Evolutionary conservation across 2,888 invertebrate genomes (phyloP).

Genomic region (Thysanoteuthis rhombus): DNA sequence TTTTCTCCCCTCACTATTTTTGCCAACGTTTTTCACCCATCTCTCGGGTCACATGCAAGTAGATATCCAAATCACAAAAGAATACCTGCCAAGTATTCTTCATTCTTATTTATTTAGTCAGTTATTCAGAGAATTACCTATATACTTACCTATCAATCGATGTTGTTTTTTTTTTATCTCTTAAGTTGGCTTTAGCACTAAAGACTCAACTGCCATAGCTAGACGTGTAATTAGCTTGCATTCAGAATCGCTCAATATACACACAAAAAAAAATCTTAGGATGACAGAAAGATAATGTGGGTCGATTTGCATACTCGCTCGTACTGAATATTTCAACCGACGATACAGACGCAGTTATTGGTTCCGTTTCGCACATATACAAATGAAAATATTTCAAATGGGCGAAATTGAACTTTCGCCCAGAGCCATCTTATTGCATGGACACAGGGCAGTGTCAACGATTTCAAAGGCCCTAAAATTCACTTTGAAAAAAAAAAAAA

Average conservation of each 20-base stretch:
- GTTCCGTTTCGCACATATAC: too few relatives aligned
- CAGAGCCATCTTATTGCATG: too few relatives aligned
- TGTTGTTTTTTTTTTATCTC: not conserved
- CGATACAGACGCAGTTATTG: not conserved
- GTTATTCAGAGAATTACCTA: not conserved
- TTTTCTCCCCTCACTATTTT: too few relatives aligned
- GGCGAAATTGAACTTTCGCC: too few relatives aligned
- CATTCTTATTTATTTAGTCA: not conserved
- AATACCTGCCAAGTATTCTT: not conserved
- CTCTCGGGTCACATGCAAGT: not conserved
- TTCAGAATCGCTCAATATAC: not conserved
- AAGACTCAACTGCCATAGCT: not conserved
- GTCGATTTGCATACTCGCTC: not conserved
- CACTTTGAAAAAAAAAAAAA: too few relatives aligned
- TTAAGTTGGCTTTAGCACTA: not conserved
- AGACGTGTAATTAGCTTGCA: not conserved
- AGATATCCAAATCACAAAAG: not conserved
- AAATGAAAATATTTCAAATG: too few relatives aligned
- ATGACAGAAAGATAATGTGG: conserved; percentile 1
- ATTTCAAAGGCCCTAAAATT: too few relatives aligned
- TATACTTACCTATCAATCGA: not conserved
- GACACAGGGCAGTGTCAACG: too few relatives aligned
- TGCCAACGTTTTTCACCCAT: not conserved
- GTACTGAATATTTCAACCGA: not conserved
- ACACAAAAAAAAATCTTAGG: not conserved